These are phyloP conservation scores for Microcebus griseorufus DNA, from an alignment of 2,113 vertebrate genomes.

Conservation along the genomic window DNA sequence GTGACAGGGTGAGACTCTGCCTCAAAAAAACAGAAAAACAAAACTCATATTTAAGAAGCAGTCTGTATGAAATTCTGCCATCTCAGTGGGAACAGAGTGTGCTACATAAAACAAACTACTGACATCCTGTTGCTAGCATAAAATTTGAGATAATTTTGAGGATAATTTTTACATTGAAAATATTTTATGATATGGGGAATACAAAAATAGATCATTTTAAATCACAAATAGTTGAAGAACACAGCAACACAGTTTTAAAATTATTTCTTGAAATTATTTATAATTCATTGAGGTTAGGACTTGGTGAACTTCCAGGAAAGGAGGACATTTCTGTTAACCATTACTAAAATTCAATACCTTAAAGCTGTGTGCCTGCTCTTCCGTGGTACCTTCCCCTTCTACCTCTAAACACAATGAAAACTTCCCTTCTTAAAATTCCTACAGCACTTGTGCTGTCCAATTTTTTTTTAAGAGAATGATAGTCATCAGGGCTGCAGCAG, in stretches of 20 bases:
- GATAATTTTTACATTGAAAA: slow-evolving; percentile 1
- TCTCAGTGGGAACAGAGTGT: neutral
- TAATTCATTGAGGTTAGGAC: neutral
- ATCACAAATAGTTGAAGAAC: neutral
- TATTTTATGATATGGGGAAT: neutral
- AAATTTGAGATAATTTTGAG: neutral
- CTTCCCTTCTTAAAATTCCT: neutral
- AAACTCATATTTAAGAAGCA: neutral
- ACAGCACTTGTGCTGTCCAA: neutral
- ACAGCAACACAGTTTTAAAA: neutral
- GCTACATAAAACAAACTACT: neutral
- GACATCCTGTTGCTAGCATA: neutral
- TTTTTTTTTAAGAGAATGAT: neutral
- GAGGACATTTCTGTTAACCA: neutral
- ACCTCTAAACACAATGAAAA: neutral
- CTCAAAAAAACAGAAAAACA: too few relatives aligned
- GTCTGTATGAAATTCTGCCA: neutral
- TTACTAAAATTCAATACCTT: neutral
- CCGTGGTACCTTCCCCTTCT: neutral
- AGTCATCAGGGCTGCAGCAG: neutral
- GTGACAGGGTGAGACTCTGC: too few relatives aligned
- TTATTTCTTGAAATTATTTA: slow-evolving; percentile 5
- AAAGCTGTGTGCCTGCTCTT: neutral
- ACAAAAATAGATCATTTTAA: slow-evolving; percentile 38
- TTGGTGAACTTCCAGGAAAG: neutral